Evolutionary conservation across 2,113 vertebrate genomes (phyloP), one percentile per base, ranked within the genome.

Genomic region (Orcinus orca): DNA sequence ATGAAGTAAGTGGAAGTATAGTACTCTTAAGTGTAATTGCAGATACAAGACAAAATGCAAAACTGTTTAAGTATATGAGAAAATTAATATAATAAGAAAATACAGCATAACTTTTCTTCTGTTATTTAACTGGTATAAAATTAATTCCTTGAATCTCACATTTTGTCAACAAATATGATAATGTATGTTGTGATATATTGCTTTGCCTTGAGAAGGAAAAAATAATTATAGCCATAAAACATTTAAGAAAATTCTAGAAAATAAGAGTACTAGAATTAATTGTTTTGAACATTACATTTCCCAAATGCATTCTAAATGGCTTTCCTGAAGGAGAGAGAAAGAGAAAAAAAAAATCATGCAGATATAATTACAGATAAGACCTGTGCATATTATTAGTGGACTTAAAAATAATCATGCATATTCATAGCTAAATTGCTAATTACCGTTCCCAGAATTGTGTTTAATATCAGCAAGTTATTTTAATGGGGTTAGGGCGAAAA

Each of bases 401-500:
- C 76, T 94, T 96, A 87, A 95, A 97, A 97, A 84, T 97, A 96
- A 95, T 95, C 38, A 88, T 93, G n/a, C 83, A 81, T 84, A 93
- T 97, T 97, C 70, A 96, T 95, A 92, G 70, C 33, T 93, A 96
- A 97, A 73, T 92, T 92, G 25, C 73, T 94, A 86, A 80, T 93
- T 97, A 95, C 89, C 76, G 17, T 73, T 83, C 25, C 25, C 25
- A 87, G 82, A 90, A 90, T 97, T 96, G 93, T 97, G 26, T 95
- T 96, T 96, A 73, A 85, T 83, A 47, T 96, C 74, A 84, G 60
- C 83, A 93, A 89, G 23, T 93, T 94, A 95, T 89, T 85, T 77
- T 97, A 95, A 96, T 96, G 92, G 36, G 44, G 58, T 95, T 92
- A 91, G 44, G 73, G 21, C 50, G 93, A 94, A 98, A 91, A 67